phyloP scores from a whole-genome alignment of 2,113 vertebrate species.

The Saccopteryx bilineata region DNA sequence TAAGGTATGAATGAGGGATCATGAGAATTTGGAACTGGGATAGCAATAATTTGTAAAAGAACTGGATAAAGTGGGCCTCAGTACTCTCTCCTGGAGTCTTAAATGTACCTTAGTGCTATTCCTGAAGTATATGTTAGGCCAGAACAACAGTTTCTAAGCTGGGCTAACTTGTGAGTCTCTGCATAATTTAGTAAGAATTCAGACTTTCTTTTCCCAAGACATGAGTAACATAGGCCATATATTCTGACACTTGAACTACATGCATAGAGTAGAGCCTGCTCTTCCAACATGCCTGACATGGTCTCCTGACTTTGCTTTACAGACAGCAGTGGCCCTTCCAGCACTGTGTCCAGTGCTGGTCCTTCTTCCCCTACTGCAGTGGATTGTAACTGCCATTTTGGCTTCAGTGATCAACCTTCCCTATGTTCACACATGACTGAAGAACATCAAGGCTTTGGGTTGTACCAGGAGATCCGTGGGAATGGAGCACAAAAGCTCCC shows the following conservation, averaged over 20 bases:
- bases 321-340: conserved; percentile 99
- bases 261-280: neutral
- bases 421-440: conserved; percentile 90
- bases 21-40: conserved; percentile 37
- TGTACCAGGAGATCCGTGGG: conserved; percentile 54
- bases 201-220: conserved; percentile 4
- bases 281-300: conserved; percentile 34
- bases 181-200: conserved; percentile 50
- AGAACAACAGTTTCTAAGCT: conserved; percentile 28
- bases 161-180: conserved; percentile 37
- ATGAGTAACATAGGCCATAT: neutral
- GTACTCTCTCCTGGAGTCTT: conserved; percentile 52
- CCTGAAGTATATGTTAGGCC: neutral
- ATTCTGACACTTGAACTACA: conserved; percentile 8
- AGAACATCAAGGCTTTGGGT: conserved; percentile 82
- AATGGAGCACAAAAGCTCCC: conserved; percentile 35
- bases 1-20: neutral
- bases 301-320: conserved; percentile 81
- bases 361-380: conserved; percentile 94
- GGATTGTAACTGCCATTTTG: conserved; percentile 93
- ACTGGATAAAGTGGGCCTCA: neutral
- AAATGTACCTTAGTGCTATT: neutral
- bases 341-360: conserved; percentile 96
- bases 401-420: conserved; percentile 92
- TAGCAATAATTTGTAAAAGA: conserved; percentile 21